A percentile compares a stretch with the other conserved stretches of the same genome.
Conservation (phyloP, 2,797 vertebrate species). For the Alca torda region DNA sequence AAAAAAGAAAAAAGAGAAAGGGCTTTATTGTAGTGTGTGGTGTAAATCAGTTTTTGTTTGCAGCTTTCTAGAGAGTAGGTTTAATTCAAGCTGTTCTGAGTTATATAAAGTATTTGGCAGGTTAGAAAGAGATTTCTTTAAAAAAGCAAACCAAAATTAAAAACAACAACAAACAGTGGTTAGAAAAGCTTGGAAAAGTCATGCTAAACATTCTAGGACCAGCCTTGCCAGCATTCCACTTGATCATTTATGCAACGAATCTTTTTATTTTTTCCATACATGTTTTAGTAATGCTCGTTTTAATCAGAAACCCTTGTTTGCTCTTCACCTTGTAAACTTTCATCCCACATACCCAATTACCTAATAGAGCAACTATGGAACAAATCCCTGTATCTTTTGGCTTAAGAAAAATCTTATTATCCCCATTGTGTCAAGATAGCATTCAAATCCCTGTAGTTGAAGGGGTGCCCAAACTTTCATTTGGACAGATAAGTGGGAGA, state of each 20-base stretch:
- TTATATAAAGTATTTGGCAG: background rate
- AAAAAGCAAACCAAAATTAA: background rate
- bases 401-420: background rate
- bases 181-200: background rate
- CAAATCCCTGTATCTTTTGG: background rate
- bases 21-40: background rate
- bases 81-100: background rate
- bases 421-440: background rate
- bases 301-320: background rate
- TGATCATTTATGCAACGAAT: background rate
- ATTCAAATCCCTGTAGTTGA: background rate
- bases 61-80: background rate
- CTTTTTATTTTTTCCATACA: background rate
- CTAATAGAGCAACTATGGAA: background rate
- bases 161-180: background rate
- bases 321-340: background rate
- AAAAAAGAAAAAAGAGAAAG: rapidly evolving
- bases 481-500: background rate
- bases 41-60: background rate
- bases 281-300: background rate
- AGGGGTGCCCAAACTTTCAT: background rate
- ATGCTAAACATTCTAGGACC: background rate
- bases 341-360: background rate
- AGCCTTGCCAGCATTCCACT: background rate
- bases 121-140: background rate